A percentile compares a stretch with the other conserved stretches of the same genome.
These are phyloP conservation scores for Micromys minutus DNA, from an alignment of 2,113 vertebrate species.

Conservation along the genomic window DNA sequence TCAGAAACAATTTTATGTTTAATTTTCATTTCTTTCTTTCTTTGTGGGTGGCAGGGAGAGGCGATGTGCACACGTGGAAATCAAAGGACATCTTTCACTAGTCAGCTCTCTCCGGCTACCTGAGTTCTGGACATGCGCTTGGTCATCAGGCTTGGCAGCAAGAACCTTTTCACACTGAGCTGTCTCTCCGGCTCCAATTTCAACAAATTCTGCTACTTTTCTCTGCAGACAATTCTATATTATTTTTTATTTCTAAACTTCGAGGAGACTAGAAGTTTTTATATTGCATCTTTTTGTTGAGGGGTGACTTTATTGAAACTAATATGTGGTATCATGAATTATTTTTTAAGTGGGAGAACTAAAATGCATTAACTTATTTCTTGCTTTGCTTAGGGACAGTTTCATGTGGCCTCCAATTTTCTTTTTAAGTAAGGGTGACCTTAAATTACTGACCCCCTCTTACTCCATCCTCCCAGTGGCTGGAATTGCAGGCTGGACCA, in stretches of 20 bases:
- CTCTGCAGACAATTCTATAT: conserved; percentile 18
- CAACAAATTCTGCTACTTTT: conserved; percentile 22
- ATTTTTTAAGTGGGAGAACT: not conserved
- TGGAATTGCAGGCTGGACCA: not conserved
- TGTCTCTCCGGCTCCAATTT: not conserved
- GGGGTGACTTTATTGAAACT: conserved; percentile 34
- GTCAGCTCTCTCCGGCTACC: not conserved
- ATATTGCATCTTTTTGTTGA: not conserved
- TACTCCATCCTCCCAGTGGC: not conserved
- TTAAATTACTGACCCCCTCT: not conserved
- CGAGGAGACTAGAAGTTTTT: no score
- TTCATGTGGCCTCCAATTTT: not conserved
- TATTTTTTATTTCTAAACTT: not conserved
- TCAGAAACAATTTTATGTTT: conserved; percentile 2
- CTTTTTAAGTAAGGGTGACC: not conserved
- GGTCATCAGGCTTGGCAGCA: not conserved
- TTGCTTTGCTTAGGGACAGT: not conserved
- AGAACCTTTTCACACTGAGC: not conserved
- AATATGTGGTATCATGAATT: not conserved
- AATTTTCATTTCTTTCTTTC: not conserved
- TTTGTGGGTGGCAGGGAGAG: not conserved
- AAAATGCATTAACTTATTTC: conserved; percentile 14
- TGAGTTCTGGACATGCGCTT: not conserved
- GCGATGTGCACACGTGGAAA: not conserved
- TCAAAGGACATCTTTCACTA: not conserved